Conservation (phyloP, 2,113 vertebrate species). For the Neotragus pygmaeus region DNA sequence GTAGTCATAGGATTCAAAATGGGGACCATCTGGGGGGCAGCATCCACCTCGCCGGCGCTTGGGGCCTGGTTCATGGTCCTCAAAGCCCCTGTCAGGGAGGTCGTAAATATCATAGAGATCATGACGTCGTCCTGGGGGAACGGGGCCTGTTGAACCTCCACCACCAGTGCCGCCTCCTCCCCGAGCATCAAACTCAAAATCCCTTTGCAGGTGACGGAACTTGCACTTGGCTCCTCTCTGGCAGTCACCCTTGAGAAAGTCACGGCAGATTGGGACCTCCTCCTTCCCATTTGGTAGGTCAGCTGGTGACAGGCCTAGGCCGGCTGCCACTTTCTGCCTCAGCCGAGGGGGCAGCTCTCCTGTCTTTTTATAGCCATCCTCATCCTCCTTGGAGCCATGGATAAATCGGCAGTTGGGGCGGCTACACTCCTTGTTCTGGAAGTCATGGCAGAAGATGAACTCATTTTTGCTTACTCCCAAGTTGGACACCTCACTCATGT, state of each 20-base stretch:
- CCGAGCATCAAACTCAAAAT: conserved; percentile 87
- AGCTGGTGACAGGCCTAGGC: conserved; percentile 91
- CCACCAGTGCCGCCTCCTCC: conserved; percentile 72
- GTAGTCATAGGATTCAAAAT: conserved; percentile 92
- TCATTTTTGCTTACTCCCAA: conserved; percentile 97
- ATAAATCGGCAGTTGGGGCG: conserved; percentile 96
- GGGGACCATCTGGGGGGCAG: conserved; percentile 79
- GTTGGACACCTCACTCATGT: conserved; percentile 93
- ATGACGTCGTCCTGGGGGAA: conserved; percentile 81
- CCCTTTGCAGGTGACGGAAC: conserved; percentile 94
- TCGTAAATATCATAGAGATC: conserved; percentile 86
- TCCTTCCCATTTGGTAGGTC: conserved; percentile 94
- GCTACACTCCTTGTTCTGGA: conserved; percentile 97
- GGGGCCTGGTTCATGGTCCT: conserved; percentile 87
- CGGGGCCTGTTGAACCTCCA: conserved; percentile 72
- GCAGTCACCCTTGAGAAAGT: conserved; percentile 96
- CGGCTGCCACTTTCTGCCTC: conserved; percentile 92
- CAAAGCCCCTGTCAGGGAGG: conserved; percentile 86
- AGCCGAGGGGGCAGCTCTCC: conserved; percentile 93
- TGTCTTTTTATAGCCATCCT: conserved; percentile 96
- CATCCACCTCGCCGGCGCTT: conserved; percentile 88
- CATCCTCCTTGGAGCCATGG: conserved; percentile 96
- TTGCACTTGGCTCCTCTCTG: conserved; percentile 96
- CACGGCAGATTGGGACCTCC: conserved; percentile 95
- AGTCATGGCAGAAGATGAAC: conserved; percentile 98